Evolutionary conservation across 2,888 invertebrate genomes (phyloP).

Genomic region (Eueremaeus valkanovi): DNA sequence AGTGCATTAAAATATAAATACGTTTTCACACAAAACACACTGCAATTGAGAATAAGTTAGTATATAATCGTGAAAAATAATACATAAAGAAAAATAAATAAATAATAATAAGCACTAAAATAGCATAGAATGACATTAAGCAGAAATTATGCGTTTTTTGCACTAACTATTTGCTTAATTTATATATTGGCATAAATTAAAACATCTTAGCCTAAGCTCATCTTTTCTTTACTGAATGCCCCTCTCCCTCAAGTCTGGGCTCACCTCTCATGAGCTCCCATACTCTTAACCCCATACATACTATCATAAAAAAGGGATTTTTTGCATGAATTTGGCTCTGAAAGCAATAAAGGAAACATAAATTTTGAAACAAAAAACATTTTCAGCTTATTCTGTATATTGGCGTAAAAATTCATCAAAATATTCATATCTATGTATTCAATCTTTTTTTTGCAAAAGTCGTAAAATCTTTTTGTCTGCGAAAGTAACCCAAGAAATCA

Average conservation of each 20-base stretch:
- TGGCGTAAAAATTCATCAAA: too few species aligned
- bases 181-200: slow-evolving; percentile 17
- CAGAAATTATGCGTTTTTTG: slow-evolving; percentile 12
- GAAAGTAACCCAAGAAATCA: too few species aligned
- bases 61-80: background rate
- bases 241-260: background rate
- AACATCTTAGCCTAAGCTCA: background rate
- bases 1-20: too few species aligned
- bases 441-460: background rate
- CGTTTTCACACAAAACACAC: too few species aligned
- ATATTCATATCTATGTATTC: slow-evolving; percentile 5
- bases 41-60: too few species aligned
- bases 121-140: background rate
- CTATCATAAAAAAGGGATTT: background rate
- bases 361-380: background rate
- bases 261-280: background rate
- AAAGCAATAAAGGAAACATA: slow-evolving; percentile 11
- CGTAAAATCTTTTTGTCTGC: background rate
- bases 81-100: background rate
- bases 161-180: slow-evolving; percentile 17
- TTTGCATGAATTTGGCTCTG: slow-evolving; percentile 1
- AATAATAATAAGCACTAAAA: background rate
- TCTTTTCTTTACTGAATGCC: background rate
- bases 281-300: slow-evolving; percentile 14
- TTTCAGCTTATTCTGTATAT: too few species aligned